A percentile compares a stretch with the other conserved stretches of the same genome.
Conservation (phyloP, 1,140 invertebrate genomes). For the Bombus soroeensis region DNA sequence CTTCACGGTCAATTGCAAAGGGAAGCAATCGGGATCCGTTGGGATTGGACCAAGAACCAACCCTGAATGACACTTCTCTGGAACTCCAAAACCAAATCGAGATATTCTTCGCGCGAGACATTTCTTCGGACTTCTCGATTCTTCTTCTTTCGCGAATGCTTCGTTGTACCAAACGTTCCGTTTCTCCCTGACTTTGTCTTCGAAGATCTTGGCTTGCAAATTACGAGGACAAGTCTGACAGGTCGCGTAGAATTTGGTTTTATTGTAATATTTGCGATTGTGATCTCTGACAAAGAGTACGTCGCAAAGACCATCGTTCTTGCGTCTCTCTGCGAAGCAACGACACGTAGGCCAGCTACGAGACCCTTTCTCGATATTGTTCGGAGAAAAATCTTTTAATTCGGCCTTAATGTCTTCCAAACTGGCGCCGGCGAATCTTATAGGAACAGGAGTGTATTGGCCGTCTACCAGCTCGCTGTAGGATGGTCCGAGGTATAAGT, state of each 20-base stretch:
- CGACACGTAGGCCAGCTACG: conserved; percentile 64
- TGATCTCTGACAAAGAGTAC: conserved; percentile 64
- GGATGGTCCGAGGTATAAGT: conserved; percentile 70
- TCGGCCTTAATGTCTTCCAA: conserved; percentile 61
- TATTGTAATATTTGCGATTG: conserved; percentile 32
- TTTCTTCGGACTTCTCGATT: neutral
- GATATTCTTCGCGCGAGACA: conserved; percentile 62
- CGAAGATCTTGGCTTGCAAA: conserved; percentile 1
- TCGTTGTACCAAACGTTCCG: conserved; percentile 39
- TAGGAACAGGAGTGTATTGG: conserved; percentile 68
- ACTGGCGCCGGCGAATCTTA: conserved; percentile 64
- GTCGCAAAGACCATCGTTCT: conserved; percentile 61
- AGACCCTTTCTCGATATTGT: conserved; percentile 37
- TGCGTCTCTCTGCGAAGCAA: conserved; percentile 10
- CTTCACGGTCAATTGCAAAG: neutral
- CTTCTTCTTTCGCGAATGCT: neutral
- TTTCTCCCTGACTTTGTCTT: conserved; percentile 12
- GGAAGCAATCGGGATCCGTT: neutral
- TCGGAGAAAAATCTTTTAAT: conserved; percentile 40
- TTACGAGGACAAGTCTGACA: conserved; percentile 51
- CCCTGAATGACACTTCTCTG: conserved; percentile 81
- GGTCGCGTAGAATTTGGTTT: conserved; percentile 12
- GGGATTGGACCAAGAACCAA: conserved; percentile 71
- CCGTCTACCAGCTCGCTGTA: conserved; percentile 69
- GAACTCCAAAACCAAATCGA: conserved; percentile 81